A percentile compares a stretch with the other conserved stretches of the same genome.
Evolutionary conservation across 2,113 vertebrate species (phyloP).

Genomic region (Martes martes): DNA sequence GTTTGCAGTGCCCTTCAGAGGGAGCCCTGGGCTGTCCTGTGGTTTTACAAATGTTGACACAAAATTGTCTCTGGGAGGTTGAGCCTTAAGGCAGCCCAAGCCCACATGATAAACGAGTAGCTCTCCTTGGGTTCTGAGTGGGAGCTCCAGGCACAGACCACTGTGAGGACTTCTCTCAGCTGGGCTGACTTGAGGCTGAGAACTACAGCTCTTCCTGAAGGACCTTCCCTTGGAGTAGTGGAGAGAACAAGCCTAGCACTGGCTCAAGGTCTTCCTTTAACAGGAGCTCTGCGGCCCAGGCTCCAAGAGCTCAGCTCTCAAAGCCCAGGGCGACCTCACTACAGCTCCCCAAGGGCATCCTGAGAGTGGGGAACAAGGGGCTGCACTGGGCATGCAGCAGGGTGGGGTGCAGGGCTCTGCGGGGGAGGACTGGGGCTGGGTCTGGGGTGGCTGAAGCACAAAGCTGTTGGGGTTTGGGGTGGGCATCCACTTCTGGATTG

Average conservation of each 20-base stretch:
- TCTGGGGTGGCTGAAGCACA: not conserved
- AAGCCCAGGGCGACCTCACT: not conserved
- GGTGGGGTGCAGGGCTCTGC: rapidly evolving
- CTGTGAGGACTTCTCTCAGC: not conserved
- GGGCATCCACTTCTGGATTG: not conserved
- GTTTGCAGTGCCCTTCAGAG: not conserved
- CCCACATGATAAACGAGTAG: not conserved
- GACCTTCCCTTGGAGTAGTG: not conserved
- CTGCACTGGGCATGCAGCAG: not conserved
- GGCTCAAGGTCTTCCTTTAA: not conserved
- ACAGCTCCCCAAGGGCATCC: not conserved
- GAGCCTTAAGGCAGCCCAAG: not conserved
- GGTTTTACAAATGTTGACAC: not conserved
- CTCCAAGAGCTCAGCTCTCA: rapidly evolving
- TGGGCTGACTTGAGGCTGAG: not conserved
- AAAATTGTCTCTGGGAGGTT: not conserved
- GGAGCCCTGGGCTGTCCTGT: not conserved
- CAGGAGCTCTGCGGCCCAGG: not conserved
- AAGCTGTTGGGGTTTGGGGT: not conserved
- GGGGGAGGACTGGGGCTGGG: not conserved
- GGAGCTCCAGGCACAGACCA: not conserved
- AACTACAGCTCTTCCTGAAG: not conserved
- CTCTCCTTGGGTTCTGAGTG: not conserved
- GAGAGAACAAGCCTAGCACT: not conserved
- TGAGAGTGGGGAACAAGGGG: rapidly evolving